phyloP scores from a whole-genome alignment of 2,797 vertebrate species.

The Todus mexicanus region DNA sequence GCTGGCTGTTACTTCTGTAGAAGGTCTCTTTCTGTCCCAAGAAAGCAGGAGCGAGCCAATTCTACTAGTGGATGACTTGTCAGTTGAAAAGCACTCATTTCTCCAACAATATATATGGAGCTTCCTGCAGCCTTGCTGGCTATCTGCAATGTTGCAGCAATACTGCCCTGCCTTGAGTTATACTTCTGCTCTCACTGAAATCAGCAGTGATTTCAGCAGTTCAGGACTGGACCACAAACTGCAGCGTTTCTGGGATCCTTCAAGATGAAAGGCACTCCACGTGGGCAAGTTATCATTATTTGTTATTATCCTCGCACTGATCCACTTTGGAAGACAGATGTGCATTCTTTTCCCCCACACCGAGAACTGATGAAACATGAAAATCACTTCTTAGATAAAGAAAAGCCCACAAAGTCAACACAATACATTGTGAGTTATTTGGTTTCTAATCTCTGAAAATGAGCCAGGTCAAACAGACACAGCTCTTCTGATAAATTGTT shows the following conservation, averaged over 20 bases:
- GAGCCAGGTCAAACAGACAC: constrained; percentile 61
- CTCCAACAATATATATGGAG: no score
- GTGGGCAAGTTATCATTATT: constrained; percentile 14
- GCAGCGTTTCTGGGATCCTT: background rate
- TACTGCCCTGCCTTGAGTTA: background rate
- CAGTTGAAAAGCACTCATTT: background rate
- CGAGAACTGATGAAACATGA: constrained; percentile 36
- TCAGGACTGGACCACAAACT: background rate
- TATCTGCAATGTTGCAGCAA: background rate
- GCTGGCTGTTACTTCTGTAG: background rate
- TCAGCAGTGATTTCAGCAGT: background rate
- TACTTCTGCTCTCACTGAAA: background rate
- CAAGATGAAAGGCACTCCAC: background rate
- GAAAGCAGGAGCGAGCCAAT: background rate
- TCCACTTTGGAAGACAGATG: constrained; percentile 47
- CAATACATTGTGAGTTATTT: constrained; percentile 21
- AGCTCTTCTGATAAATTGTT: constrained; percentile 56
- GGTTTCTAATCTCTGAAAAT: constrained; percentile 63
- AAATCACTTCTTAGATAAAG: constrained; percentile 49
- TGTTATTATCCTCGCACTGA: constrained; percentile 28
- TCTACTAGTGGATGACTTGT: background rate
- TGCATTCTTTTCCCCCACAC: background rate
- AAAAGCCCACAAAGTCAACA: constrained; percentile 42
- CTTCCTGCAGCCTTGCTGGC: background rate
- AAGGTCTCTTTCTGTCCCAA: background rate